Percentiles rank a stretch among this genome's conserved stretches.
Evolutionary conservation across 2,797 vertebrate species (phyloP).

Genomic region (Macroramphosus scolopax): DNA sequence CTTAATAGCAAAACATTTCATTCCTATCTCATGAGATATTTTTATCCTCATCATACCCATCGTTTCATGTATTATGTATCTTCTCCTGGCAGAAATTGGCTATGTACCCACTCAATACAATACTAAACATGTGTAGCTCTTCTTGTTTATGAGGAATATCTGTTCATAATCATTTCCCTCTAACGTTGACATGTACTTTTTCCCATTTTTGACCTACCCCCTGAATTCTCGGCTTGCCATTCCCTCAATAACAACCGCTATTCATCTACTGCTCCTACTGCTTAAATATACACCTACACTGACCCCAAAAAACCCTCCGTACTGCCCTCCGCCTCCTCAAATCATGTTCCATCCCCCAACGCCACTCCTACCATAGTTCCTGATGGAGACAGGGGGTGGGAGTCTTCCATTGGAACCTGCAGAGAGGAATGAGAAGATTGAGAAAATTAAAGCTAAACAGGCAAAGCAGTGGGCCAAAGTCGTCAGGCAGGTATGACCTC

Average conservation of each 20-base stretch:
- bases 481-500: constrained; percentile 93
- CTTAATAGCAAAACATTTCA: too few relatives aligned
- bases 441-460: constrained; percentile 87
- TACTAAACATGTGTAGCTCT: constrained; percentile 26
- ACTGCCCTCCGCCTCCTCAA: constrained; percentile 37
- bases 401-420: constrained; percentile 82
- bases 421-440: constrained; percentile 83
- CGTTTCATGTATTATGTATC: not conserved
- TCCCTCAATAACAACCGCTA: constrained; percentile 57
- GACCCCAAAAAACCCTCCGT: constrained; percentile 17
- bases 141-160: constrained; percentile 29
- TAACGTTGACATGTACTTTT: constrained; percentile 64
- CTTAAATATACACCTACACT: constrained; percentile 48
- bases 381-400: constrained; percentile 84
- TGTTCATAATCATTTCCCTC: constrained; percentile 30
- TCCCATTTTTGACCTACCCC: constrained; percentile 49
- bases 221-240: constrained; percentile 61
- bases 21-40: too few relatives aligned
- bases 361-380: constrained; percentile 84
- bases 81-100: constrained; percentile 13
- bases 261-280: constrained; percentile 45
- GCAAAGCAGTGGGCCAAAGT: constrained; percentile 94
- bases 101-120: too few relatives aligned
- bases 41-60: too few relatives aligned
- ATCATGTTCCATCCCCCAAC: constrained; percentile 49